Evolutionary conservation across 2,888 invertebrate genomes (phyloP), one percentile per base, ranked within the genome.

Genomic region (Drosophila phalerata): DNA sequence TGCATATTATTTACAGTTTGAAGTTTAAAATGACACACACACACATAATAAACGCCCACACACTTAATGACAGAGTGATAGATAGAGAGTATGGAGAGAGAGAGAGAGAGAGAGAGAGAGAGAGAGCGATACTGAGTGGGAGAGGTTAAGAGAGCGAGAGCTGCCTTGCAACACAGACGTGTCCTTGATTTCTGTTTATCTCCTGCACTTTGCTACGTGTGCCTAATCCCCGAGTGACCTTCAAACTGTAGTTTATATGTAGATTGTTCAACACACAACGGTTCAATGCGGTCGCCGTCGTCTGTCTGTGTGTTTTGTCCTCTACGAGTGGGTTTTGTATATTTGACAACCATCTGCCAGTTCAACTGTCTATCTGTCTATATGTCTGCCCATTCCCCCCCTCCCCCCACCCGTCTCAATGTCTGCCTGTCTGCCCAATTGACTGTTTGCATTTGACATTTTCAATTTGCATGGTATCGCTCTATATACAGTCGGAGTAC

Each of bases 381-480:
- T 52, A 34, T 42, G 8, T 22, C 47, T 60, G 32, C 55, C 62
- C 47, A 47, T 45, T 28, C n/a, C 22, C 1, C 10, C 5, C 17
- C 15, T 2, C 9, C 1, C 15, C 56, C 9, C 9, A 13, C 15
- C 11, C 13, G 22, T 6, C 45, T 43, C 2, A 48, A 34, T 45
- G 28, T 11, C 62, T 58, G 61, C 43, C 66, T 76, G 45, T 42
- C 58, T 43, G 40, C 19, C 42, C 43, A 55, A 47, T 52, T 67
- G 47, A 51, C 76, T 79, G 88, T 83, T 83, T 88, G 84, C 83
- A 83, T 88, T 84, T 84, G 84, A 83, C 84, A 83, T 84, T 84
- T 88, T 88, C 88, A 84, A 84, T 88, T 84, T 88, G 78, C 88
- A 88, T 84, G 88, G 76, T 78, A 82, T 55, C 47, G 57, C 65